phyloP scores from a whole-genome alignment of 2,113 vertebrate genomes.

The Erinaceus europaeus region DNA sequence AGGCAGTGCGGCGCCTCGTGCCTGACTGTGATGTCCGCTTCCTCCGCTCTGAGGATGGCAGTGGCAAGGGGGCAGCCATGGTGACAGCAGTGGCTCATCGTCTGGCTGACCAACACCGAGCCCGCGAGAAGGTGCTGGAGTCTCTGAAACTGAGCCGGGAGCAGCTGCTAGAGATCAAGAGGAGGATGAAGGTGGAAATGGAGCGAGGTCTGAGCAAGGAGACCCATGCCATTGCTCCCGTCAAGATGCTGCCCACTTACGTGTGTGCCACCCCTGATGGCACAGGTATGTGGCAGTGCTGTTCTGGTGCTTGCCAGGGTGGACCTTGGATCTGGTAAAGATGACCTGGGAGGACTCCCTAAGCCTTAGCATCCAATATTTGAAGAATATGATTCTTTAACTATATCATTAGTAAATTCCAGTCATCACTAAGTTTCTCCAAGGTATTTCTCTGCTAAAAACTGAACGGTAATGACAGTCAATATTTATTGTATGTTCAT shows the following conservation, averaged over 20 bases:
- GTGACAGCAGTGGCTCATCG: constrained; percentile 95
- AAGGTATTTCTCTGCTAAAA: background rate
- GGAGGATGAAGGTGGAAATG: constrained; percentile 89
- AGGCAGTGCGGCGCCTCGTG: constrained; percentile 90
- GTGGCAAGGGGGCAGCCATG: constrained; percentile 97
- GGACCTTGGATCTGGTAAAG: background rate
- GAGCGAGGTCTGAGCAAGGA: constrained; percentile 85
- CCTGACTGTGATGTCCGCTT: constrained; percentile 95
- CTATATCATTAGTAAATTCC: background rate
- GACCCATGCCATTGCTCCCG: constrained; percentile 80
- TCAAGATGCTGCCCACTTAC: constrained; percentile 97
- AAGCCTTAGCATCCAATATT: background rate
- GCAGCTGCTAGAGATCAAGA: constrained; percentile 93
- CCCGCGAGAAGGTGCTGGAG: constrained; percentile 88
- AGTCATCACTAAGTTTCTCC: background rate
- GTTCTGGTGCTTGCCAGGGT: background rate
- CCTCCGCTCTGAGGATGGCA: constrained; percentile 92
- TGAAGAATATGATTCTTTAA: background rate
- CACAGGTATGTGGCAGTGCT: constrained; percentile 84
- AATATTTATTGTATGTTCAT: background rate
- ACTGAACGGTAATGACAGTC: background rate
- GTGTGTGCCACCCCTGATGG: constrained; percentile 94
- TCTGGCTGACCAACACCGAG: constrained; percentile 88
- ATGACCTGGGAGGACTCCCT: background rate
- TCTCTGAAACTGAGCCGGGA: constrained; percentile 85